Conservation (phyloP, 2,113 vertebrate genomes). For the Mustela lutreola region DNA sequence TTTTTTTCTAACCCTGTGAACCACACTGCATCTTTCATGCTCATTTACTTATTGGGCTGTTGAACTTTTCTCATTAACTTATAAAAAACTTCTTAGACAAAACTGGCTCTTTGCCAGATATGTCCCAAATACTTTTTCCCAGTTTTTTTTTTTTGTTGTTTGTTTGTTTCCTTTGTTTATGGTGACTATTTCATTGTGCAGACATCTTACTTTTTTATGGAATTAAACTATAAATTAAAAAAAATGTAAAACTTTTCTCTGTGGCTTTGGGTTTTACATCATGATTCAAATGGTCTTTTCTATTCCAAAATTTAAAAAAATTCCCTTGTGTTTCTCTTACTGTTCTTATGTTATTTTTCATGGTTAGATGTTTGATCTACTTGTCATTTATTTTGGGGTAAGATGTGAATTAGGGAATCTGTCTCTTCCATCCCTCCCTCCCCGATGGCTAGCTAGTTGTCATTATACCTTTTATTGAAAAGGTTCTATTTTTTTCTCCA, state of each 20-base stretch:
- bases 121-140: not conserved
- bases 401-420: slow-evolving; percentile 26
- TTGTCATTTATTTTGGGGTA: slow-evolving; percentile 36
- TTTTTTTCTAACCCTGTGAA: not conserved
- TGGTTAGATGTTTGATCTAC: not conserved
- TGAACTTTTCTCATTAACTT: slow-evolving; percentile 31
- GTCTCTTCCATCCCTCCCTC: rapidly evolving
- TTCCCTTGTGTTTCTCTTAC: not conserved
- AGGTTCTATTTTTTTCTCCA: slow-evolving; percentile 30
- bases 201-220: not conserved
- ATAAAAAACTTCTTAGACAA: not conserved
- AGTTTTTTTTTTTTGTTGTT: not conserved
- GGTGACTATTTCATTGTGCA: not conserved
- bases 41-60: not conserved
- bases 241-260: not conserved
- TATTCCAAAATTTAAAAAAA: not conserved
- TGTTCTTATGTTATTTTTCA: not conserved
- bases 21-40: not conserved
- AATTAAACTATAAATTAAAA: slow-evolving; percentile 22
- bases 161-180: not conserved
- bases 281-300: not conserved
- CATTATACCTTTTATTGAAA: slow-evolving; percentile 34
- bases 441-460: not conserved
- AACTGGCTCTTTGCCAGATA: not conserved
- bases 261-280: slow-evolving; percentile 9